Base-by-base conservation (phyloP, 2,888 invertebrate genomes). In the Mycalesis mineus region DNA sequence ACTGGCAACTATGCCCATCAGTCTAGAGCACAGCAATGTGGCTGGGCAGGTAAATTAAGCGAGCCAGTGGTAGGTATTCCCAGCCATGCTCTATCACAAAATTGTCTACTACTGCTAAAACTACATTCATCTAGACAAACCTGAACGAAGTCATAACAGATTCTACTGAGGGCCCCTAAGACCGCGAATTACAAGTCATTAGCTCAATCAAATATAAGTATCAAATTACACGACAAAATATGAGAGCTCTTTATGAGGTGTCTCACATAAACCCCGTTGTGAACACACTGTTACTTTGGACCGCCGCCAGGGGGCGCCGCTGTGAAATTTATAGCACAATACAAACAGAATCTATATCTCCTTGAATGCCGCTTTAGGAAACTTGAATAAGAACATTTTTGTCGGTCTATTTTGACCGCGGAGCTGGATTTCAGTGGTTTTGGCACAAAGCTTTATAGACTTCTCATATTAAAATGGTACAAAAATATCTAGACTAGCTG, bases 141-240 rank as follows among this genome's bases (percentile, higher is more conserved):
- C 3, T 22, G 22, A 5, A 22, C 2, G 22, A 5, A 22, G 5
- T 4, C 5, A 22, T 22, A 4, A 22, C 3, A 22, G 22, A 22
- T 22, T 22, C 2, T 22, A 22, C n/a, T n/a, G n/a, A 22, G 22
- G 22, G 5, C 22, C 22, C 22, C 22, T 22, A 22, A 22, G 5
- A 22, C 22, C 22, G 5, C 22, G 5, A 22, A 33, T 33, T 2
- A 33, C 33, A 33, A 33, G 33, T 33, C 33, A 9, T 7, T 9
- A 7, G 33, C 33, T 7, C 3, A 9, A 7, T 7, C 9, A 7
- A 9, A 33, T 33, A 9, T 2, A 31, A 45, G 31, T 79, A 78
- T 77, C 41, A 62, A 80, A 75, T 72, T 75, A 75, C 75, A 71
- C 73, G 72, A 77, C 77, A 81, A 79, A 78, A 47, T 15, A 31